Evolutionary conservation across 2,797 vertebrate genomes (phyloP), one percentile per base, ranked within the genome.

Genomic region (Amblyopsis hoosieri): DNA sequence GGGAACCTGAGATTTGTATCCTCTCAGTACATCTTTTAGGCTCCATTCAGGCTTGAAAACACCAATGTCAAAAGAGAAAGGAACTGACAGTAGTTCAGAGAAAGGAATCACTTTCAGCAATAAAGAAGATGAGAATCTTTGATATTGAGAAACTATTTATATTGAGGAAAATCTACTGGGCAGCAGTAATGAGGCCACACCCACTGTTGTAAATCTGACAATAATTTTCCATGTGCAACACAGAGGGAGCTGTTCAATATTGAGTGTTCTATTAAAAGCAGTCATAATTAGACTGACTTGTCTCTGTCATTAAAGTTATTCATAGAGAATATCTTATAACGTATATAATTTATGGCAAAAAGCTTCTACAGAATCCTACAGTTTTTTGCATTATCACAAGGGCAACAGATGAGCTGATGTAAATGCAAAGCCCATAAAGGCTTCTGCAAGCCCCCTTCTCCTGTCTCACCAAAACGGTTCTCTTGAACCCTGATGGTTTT

Each of bases 401-500:
- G 72, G 67, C 72, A 78, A 82, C 84, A 87, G 76, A 75, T 62
- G 48, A 69, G 52, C 67, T 81, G 81, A 84, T 83, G 80, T 72
- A 81, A 70, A 89, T 77, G 69, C 70, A 77, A 81, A 82, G 78
- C 65, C 75, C 68, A 73, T 65, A 37, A 61, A 13, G 45, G 69
- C 59, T 66, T 58, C 56, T 71, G 23, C 62, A 19, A 49, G 29
- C n/a, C 60, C 57, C 67, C 23, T 29, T 29, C 23, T 66, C 62
- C 57, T 23, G 64, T 73, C 64, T 78, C 59, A 69, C 48, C 68
- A 69, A 79, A 87, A 68, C 63, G 46, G 61, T 66, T 75, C 69
- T 69, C 64, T 77, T 59, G 71, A 75, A 84, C 85, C 84, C 78
- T 81, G 82, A 78, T 80, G 80, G 75, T 81, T 87, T 64, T 79